A percentile compares a stretch with the other conserved stretches of the same genome.
phyloP scores from a whole-genome alignment of 92 coral and sea anemone genomes.

The Umimayanthus kanabou region DNA sequence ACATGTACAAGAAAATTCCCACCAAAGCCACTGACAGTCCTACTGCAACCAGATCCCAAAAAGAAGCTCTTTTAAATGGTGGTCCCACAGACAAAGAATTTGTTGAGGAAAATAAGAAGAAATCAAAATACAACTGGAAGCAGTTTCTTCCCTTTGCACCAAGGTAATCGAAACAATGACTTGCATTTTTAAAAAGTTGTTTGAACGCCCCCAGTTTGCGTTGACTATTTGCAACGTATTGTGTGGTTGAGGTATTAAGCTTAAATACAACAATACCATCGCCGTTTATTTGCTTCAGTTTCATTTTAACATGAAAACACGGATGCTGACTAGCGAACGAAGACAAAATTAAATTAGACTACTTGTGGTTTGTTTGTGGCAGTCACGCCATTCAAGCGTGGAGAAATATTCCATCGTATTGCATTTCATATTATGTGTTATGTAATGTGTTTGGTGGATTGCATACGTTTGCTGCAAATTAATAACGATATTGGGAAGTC shows the following conservation, averaged over 20 bases:
- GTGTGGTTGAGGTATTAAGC: background rate
- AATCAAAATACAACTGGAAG: conserved; percentile 81
- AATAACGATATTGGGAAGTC: too few relatives aligned
- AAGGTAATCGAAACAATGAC: conserved; percentile 45
- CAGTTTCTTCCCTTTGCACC: conserved; percentile 83
- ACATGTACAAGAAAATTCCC: conserved; percentile 41
- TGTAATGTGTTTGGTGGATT: background rate
- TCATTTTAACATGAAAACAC: background rate
- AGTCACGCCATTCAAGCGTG: background rate
- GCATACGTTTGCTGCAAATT: too few relatives aligned
- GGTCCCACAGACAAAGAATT: background rate
- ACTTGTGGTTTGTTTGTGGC: background rate
- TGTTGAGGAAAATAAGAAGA: conserved; percentile 10
- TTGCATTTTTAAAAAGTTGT: background rate
- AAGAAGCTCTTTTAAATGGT: conserved; percentile 3
- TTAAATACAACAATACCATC: background rate
- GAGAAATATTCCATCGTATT: background rate
- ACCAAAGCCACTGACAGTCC: conserved; percentile 13
- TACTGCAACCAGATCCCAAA: background rate
- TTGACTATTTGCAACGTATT: background rate
- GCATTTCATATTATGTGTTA: background rate
- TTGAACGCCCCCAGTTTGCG: background rate
- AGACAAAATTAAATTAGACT: background rate
- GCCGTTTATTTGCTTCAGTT: background rate
- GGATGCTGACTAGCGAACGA: background rate